Conservation (phyloP, 2,888 invertebrate species). For the Dynastes tityus region DNA sequence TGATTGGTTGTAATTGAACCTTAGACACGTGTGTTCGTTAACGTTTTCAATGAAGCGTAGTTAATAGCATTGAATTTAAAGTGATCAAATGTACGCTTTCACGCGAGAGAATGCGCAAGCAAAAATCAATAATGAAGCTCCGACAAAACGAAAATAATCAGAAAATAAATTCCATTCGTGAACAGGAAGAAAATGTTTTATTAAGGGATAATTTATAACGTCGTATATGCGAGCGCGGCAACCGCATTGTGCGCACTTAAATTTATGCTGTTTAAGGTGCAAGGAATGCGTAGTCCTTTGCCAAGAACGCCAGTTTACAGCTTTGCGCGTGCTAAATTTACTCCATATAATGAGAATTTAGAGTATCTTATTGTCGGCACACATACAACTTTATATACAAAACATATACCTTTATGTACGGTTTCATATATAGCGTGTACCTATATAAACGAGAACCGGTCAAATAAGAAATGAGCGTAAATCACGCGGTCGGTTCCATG, state of each 20-base stretch:
- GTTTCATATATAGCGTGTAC: conserved; percentile 36
- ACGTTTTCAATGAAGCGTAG: conserved; percentile 10
- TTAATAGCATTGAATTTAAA: conserved; percentile 6
- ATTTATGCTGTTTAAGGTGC: conserved; percentile 53
- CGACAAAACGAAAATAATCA: conserved; percentile 43
- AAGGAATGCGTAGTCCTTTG: conserved; percentile 52
- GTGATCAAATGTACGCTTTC: not conserved
- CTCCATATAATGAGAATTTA: conserved; percentile 52
- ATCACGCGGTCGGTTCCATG: conserved; percentile 62
- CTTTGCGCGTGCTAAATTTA: conserved; percentile 51
- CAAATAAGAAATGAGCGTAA: conserved; percentile 58
- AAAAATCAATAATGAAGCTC: conserved; percentile 35
- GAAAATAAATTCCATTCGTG: conserved; percentile 35
- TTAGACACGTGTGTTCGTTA: not conserved
- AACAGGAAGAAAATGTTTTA: conserved; percentile 45
- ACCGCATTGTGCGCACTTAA: conserved; percentile 48
- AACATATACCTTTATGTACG: conserved; percentile 28
- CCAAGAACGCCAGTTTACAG: conserved; percentile 52
- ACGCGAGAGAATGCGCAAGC: not conserved
- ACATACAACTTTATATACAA: conserved; percentile 37
- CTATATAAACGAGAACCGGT: conserved; percentile 48
- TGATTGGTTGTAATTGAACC: not conserved
- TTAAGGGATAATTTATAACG: conserved; percentile 43
- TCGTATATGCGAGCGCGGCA: conserved; percentile 39
- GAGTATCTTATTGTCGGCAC: conserved; percentile 49